A percentile compares a stretch with the other conserved stretches of the same genome.
Evolutionary conservation across 2,113 vertebrate species (phyloP).

Genomic region (Daboia siamensis): DNA sequence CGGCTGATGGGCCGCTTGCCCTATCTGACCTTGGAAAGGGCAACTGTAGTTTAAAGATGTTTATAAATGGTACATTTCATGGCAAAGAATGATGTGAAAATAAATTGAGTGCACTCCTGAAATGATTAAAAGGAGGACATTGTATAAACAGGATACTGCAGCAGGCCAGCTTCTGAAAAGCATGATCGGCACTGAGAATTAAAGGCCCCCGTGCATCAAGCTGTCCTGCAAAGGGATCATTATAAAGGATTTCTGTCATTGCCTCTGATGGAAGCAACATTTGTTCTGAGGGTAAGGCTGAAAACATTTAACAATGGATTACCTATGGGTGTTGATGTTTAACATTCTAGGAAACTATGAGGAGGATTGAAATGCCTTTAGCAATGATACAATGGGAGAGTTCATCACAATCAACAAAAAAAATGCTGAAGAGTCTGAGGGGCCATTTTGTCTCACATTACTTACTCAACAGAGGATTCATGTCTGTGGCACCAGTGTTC

Average conservation of each 20-base stretch:
- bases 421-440: background rate
- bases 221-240: rapidly evolving
- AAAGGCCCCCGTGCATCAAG: background rate
- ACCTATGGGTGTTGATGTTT: constrained; percentile 6
- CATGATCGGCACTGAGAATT: constrained; percentile 2
- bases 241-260: constrained; percentile 27
- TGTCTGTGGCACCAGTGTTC: background rate
- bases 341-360: constrained; percentile 28
- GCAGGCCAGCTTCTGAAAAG: constrained; percentile 26
- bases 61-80: constrained; percentile 65
- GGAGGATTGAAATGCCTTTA: constrained; percentile 10
- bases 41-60: constrained; percentile 66
- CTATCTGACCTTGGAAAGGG: constrained; percentile 65
- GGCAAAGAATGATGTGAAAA: constrained; percentile 62
- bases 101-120: constrained; percentile 51
- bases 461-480: background rate
- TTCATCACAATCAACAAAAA: background rate
- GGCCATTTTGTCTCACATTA: background rate
- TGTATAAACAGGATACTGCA: constrained; percentile 58
- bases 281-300: background rate
- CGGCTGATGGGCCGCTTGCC: constrained; percentile 60
- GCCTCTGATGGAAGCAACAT: background rate
- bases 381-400: background rate
- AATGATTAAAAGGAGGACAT: constrained; percentile 58
- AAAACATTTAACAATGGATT: constrained; percentile 9